These are phyloP conservation scores for human DNA, from an alignment of 2,113 vertebrate genomes.

Conservation along the genomic window DNA sequence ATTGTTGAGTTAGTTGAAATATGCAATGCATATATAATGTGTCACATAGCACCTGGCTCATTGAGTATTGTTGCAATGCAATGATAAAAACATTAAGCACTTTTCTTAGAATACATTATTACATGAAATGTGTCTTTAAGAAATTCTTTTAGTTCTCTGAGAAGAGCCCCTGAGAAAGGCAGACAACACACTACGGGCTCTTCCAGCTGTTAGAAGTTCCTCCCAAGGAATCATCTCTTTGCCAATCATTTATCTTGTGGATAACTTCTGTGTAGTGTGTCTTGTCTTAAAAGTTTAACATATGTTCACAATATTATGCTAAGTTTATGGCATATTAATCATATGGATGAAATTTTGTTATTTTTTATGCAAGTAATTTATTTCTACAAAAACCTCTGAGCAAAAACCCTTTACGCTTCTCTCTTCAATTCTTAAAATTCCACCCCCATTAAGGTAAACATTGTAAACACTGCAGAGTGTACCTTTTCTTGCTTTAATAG, in stretches of 20 bases:
- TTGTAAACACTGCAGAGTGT: not conserved
- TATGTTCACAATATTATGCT: constrained; percentile 22
- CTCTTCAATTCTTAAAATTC: not conserved
- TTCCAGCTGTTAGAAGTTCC: not conserved
- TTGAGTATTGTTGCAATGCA: not conserved
- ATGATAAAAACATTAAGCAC: not conserved
- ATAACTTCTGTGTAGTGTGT: not conserved
- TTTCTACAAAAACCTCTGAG: not conserved
- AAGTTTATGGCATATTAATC: constrained; percentile 14
- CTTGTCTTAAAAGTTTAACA: not conserved
- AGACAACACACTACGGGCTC: not conserved
- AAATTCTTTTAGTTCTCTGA: not conserved
- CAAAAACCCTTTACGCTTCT: not conserved
- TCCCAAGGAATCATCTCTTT: not conserved
- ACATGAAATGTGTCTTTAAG: not conserved
- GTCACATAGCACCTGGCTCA: not conserved
- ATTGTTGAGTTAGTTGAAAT: not conserved
- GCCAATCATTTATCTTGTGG: not conserved
- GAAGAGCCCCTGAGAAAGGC: not conserved
- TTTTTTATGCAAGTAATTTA: constrained; percentile 19
- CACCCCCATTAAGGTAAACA: not conserved
- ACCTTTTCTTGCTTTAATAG: not conserved
- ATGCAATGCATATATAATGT: not conserved
- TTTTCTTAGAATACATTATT: not conserved
- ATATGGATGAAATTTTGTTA: not conserved